Evolutionary conservation across 53 echinoderm and acorn worm species (phyloP).

Genomic region (Paracentrotus lividus): DNA sequence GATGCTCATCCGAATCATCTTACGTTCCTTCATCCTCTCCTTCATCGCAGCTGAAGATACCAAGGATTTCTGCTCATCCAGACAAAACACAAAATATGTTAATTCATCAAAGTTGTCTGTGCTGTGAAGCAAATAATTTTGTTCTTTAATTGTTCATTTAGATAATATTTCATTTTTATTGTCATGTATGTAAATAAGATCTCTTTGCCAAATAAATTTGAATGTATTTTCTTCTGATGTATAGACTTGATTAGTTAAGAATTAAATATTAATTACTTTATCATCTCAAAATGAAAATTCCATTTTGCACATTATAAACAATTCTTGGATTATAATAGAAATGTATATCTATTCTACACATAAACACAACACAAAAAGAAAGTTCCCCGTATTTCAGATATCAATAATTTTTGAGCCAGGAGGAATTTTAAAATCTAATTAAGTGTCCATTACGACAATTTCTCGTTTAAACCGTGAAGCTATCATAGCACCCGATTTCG

Average conservation of each 20-base stretch:
- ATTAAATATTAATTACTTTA: too few species aligned
- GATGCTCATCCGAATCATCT: constrained; percentile 87
- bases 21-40: constrained; percentile 87
- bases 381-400: too few species aligned
- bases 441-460: too few species aligned
- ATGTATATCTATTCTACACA: background rate
- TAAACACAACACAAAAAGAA: too few species aligned
- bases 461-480: too few species aligned
- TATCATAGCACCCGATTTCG: too few species aligned
- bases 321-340: background rate
- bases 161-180: background rate
- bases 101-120: background rate
- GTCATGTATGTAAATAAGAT: background rate
- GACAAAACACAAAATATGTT: background rate
- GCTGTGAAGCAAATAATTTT: background rate
- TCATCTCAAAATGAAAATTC: too few species aligned
- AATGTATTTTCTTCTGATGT: background rate
- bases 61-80: constrained; percentile 85
- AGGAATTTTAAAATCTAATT: too few species aligned
- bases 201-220: background rate
- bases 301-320: background rate
- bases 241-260: background rate
- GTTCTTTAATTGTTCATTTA: background rate
- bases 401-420: too few species aligned
- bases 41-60: constrained; percentile 88